A percentile compares a stretch with the other conserved stretches of the same genome.
Conservation (phyloP, 1,140 invertebrate species). For the Carposina sasakii region DNA sequence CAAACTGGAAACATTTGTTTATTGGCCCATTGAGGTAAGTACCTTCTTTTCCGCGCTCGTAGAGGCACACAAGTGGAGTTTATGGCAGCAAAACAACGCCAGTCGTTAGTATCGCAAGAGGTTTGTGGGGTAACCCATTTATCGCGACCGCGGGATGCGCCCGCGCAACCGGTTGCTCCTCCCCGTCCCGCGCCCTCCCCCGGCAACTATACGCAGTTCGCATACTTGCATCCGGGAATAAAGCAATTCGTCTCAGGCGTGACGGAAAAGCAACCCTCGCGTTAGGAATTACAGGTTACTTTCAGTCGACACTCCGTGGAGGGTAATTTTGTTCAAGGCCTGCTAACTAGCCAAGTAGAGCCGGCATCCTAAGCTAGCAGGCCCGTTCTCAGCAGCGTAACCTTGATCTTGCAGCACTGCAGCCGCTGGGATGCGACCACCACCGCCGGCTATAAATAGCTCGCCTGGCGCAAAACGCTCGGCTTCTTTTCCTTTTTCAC, state of each 20-base stretch:
- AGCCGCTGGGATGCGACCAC: constrained; percentile 62
- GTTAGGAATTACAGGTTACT: constrained; percentile 22
- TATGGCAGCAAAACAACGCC: constrained; percentile 15
- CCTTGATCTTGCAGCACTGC: constrained; percentile 62
- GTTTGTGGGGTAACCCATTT: constrained; percentile 69
- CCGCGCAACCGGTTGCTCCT: constrained; percentile 41
- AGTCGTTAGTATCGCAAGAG: constrained; percentile 56
- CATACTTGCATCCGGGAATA: constrained; percentile 56
- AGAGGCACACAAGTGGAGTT: no score
- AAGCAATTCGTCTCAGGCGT: background rate
- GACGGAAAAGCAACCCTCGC: background rate
- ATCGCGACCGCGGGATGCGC: constrained; percentile 48
- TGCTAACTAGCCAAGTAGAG: constrained; percentile 35
- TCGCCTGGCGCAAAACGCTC: constrained; percentile 43
- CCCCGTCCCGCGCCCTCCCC: constrained; percentile 27
- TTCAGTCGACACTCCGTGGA: constrained; percentile 1
- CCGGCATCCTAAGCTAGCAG: constrained; percentile 48
- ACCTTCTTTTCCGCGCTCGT: no score
- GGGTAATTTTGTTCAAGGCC: constrained; percentile 28
- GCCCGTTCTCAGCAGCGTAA: constrained; percentile 35
- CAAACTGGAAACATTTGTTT: constrained; percentile 36
- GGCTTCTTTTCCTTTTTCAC: constrained; percentile 45
- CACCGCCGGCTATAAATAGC: constrained; percentile 58
- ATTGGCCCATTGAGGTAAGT: no score
- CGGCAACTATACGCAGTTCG: constrained; percentile 31